Base-by-base conservation (phyloP, 1,140 invertebrate genomes). In the Helicoverpa zea region DNA sequence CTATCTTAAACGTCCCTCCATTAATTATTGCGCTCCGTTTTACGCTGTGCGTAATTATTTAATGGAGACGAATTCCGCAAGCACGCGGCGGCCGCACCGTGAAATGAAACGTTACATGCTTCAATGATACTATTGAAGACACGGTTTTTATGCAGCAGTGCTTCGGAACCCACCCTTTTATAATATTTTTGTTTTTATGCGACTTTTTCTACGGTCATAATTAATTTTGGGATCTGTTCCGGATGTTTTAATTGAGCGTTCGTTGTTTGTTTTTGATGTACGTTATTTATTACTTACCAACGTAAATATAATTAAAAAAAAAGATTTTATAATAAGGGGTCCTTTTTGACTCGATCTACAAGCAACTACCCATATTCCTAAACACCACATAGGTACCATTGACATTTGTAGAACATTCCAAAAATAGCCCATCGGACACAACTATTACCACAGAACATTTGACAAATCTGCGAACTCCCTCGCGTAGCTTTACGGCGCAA, bases 1-100 rank as follows among this genome's bases (percentile, higher is more conserved):
- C 76, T 64, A 79, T 68, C 76, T 70, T 68, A n/a, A 59, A 49
- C 51, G 63, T 68, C 63, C 76, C 76, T 70, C 64, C 59, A 70
- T 70, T 79, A 79, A 51, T 79, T 80, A 80, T 75, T 66, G 74
- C 79, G 76, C 59, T 77, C 84, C 83, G 81, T 83, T 85, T 86
- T 89, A 87, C 81, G 79, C 83, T 80, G 78, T 84, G 80, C 84
- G 88, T 90, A 90, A 92, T 91, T 90, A 91, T 91, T 93, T 88
- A 92, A 93, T 93, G 88, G 87, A 90, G 86, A 89, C 81, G 86
- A 91, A 91, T 86, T 89, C 91, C 89, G 91, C 87, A 87, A 81
- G 84, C 88, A 84, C 85, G 84, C 83, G 82, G 77, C 81, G 77
- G 75, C 74, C 68, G 79, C 84, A 75, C 82, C 90, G 89, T 91